Base-by-base conservation (phyloP, 2,888 invertebrate species). In the Hymenopus coronatus region DNA sequence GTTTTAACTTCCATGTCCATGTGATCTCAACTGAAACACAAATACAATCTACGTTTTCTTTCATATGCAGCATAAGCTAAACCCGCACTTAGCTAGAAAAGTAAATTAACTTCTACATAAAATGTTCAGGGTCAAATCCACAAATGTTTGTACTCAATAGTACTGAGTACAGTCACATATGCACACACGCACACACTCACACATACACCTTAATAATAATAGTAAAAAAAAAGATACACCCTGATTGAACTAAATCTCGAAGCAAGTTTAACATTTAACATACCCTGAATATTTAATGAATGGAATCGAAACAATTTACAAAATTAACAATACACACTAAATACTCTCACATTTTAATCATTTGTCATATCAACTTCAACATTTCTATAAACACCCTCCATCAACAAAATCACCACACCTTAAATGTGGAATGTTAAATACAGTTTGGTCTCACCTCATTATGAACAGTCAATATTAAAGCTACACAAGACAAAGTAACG, bases 241-340 rank as follows among this genome's bases (percentile, higher is more conserved):
- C 84, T 46, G 85, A 27, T 46, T 85, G n/a, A 86, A 86, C 86
- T 86, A 81, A 86, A 86, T 28, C 86, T 86, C 81, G 86, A 28
- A 86, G 54, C n/a, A 28, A 81, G 8, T 54, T 86, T 70, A 81
- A 86, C 81, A 70, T 81, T 86, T 81, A 81, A 86, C 86, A 70
- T 86, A 86, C 86, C 54, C 86, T 86, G 86, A 86, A 70, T 28
- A 25, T 70, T 30, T 28, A 28, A 86, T 70, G 46, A 30, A 86
- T 6, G 28, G 25, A 86, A 86, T 14, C 9, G 8, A 81, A 28
- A 28, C 86, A 85, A 46, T 70, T 70, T 70, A 70, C 54, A 70
- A 70, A 70, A 70, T 70, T 70, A 70, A 70, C 54, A 46, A 85
- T 46, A 40, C 46, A 85, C 85, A 85, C n/a, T 8, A 85, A 85